Base-by-base conservation (phyloP, 2,113 vertebrate species). In the Mola mola region DNA sequence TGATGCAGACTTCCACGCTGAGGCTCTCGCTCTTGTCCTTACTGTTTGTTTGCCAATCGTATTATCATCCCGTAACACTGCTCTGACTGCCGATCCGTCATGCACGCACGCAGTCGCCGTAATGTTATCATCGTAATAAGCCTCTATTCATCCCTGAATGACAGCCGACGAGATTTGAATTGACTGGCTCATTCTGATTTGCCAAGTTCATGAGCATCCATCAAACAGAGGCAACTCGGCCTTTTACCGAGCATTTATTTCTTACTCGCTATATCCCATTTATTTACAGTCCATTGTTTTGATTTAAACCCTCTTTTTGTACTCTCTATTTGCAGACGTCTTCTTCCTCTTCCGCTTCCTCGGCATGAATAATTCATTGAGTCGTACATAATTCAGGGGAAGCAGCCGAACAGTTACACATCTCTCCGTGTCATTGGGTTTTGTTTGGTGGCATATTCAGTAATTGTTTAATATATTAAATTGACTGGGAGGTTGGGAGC, bases 391-490 rank as follows among this genome's bases (percentile, higher is more conserved):
- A 90, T 90, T 90, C 79, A 91, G 73, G 66, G 55, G 66, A 78
- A 79, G 83, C 76, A 60, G 86, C 52, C 59, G 59, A 75, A 87
- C 82, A 89, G 90, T 89, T 88, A 89, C 86, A 86, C 75, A 62
- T 78, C 79, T 80, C 83, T 85, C 82, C 86, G 78, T 89, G 79
- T 87, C 82, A 81, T 65, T 73, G 78, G 82, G 81, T 89, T 90
- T 90, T 89, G 89, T 91, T 91, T 87, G 83, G 84, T 88, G 87
- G 83, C 87, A 88, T 85, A 88, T 88, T 91, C 84, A 85, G 89
- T 92, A 91, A 89, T 92, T 89, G 82, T 90, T 90, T 88, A 89
- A 90, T 89, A 85, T 81, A 89, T 90, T 87, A 88, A 81, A 88
- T 87, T 89, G 88, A 89, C 87, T 89, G 74, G 75, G 78, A 83